Percentiles rank a stretch among this genome's conserved stretches.
These are phyloP conservation scores for Lepidotrigona ventralis DNA, from an alignment of 1,140 invertebrate species.

Conservation along the genomic window DNA sequence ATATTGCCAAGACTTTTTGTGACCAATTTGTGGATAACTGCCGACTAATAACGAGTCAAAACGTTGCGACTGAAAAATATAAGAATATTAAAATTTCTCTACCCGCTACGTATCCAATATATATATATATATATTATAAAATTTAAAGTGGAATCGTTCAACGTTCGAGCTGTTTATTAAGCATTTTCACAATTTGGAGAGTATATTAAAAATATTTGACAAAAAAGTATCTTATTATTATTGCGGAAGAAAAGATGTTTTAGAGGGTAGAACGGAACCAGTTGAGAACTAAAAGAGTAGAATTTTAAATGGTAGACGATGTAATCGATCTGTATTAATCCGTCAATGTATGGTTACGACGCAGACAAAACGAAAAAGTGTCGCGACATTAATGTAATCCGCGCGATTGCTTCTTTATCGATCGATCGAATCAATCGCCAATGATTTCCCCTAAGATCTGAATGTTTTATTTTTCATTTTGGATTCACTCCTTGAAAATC, in stretches of 20 bases:
- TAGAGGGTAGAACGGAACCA: constrained; percentile 54
- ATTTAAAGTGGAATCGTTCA: constrained; percentile 38
- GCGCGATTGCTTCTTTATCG: constrained; percentile 54
- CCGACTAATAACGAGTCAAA: constrained; percentile 44
- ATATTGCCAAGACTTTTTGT: constrained; percentile 30
- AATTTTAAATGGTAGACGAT: constrained; percentile 56
- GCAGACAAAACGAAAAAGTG: constrained; percentile 21
- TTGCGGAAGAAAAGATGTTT: constrained; percentile 25
- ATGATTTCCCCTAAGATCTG: constrained; percentile 55
- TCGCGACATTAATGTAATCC: constrained; percentile 9
- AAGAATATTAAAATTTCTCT: constrained; percentile 34
- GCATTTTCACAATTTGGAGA: constrained; percentile 57
- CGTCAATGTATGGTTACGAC: constrained; percentile 51
- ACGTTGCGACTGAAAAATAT: constrained; percentile 41
- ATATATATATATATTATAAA: constrained; percentile 32
- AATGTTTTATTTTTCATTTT: constrained; percentile 14
- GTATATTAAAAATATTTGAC: constrained; percentile 52
- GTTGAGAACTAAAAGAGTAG: constrained; percentile 49
- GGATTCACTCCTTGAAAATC: constrained; percentile 19
- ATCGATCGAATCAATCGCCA: constrained; percentile 55
- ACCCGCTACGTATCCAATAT: constrained; percentile 41
- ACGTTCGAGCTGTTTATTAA: constrained; percentile 43
- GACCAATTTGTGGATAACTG: constrained; percentile 60
- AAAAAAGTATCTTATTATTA: not conserved
- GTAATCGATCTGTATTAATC: constrained; percentile 59